A percentile compares a stretch with the other conserved stretches of the same genome.
phyloP scores from a whole-genome alignment of 2,113 vertebrate genomes.

The Myiozetetes cayanensis region DNA sequence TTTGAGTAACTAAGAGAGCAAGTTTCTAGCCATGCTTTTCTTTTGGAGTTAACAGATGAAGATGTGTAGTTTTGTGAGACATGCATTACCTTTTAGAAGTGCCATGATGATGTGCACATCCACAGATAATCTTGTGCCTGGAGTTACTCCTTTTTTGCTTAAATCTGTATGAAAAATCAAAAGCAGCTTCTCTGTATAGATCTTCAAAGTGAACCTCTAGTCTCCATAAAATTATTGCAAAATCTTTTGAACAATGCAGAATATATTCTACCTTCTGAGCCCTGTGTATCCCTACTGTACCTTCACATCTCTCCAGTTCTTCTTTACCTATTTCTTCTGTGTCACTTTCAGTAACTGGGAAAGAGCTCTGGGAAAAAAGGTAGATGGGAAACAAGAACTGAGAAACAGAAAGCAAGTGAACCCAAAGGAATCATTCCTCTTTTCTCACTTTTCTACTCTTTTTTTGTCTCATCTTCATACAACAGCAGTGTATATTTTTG shows the following conservation, averaged over 20 bases:
- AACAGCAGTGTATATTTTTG: background rate
- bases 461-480: background rate
- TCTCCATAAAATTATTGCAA: background rate
- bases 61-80: background rate
- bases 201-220: background rate
- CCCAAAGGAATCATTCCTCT: background rate
- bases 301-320: background rate
- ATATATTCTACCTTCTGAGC: background rate
- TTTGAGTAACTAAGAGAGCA: conserved; percentile 24
- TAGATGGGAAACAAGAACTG: background rate
- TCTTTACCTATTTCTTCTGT: background rate
- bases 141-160: background rate
- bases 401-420: background rate
- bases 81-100: background rate
- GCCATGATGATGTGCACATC: background rate
- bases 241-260: background rate
- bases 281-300: background rate
- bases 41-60: background rate
- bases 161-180: background rate
- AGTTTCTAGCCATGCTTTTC: background rate
- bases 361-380: background rate
- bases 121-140: background rate
- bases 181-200: background rate
- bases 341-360: background rate
- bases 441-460: background rate